Conservation (phyloP, 2,888 invertebrate species). For the Scelioninae gen. 2 region DNA sequence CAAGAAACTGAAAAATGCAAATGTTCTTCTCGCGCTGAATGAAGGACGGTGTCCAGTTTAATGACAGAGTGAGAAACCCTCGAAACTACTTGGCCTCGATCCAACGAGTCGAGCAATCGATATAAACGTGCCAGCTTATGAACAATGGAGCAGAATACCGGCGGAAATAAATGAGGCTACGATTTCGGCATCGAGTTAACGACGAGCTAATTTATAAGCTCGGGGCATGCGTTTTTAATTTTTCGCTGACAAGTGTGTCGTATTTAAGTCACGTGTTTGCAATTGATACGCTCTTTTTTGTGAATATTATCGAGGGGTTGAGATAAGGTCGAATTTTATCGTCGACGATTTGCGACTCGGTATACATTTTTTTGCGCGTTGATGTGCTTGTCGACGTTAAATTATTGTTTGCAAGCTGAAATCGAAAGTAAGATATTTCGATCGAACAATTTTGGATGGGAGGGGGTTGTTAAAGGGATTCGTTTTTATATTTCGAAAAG, state of each 20-base stretch:
- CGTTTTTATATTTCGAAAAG: no score
- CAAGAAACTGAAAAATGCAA: slow-evolving; percentile 58
- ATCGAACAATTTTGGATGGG: no score
- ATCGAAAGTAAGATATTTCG: no score
- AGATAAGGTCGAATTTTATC: no score
- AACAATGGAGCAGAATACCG: slow-evolving; percentile 62
- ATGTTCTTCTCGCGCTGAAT: slow-evolving; percentile 55
- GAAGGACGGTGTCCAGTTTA: slow-evolving; percentile 60
- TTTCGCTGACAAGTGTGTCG: slow-evolving; percentile 11
- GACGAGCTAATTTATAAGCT: slow-evolving; percentile 53
- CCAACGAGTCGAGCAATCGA: slow-evolving; percentile 69
- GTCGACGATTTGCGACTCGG: no score
- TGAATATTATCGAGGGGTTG: background rate
- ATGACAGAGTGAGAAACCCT: slow-evolving; percentile 59
- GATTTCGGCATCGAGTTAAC: slow-evolving; percentile 56
- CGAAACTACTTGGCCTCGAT: slow-evolving; percentile 66
- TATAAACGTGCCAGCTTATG: slow-evolving; percentile 63
- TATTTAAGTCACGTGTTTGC: background rate
- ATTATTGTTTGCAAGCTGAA: no score
- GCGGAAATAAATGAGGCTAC: slow-evolving; percentile 61
- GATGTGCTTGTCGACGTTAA: no score
- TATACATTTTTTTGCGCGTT: no score
- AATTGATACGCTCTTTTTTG: background rate
- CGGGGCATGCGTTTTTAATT: slow-evolving; percentile 28
- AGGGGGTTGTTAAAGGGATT: no score